A percentile compares a stretch with the other conserved stretches of the same genome.
Evolutionary conservation across 1,140 invertebrate species (phyloP).

Genomic region (Triops cancriformis): DNA sequence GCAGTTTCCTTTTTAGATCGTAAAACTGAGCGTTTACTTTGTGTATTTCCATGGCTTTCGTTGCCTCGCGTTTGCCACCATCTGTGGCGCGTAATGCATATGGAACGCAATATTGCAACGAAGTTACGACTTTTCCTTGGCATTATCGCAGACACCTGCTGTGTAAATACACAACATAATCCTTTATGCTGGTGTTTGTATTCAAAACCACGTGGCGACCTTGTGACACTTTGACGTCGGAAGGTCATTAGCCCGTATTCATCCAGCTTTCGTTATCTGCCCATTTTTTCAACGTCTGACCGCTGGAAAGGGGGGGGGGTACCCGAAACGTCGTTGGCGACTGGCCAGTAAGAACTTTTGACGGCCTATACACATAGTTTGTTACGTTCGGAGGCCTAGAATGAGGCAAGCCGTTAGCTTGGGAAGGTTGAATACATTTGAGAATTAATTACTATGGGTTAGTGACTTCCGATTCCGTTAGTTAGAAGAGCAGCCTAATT

Average conservation of each 20-base stretch:
- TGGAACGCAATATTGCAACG: background rate
- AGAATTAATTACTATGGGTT: background rate
- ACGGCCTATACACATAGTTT: background rate
- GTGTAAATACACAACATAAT: too few species aligned
- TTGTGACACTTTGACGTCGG: background rate
- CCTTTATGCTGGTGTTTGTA: background rate
- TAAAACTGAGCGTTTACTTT: too few species aligned
- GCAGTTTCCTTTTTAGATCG: too few species aligned
- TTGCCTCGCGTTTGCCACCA: too few species aligned
- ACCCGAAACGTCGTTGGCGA: background rate
- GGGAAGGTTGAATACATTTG: background rate
- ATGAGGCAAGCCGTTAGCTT: background rate
- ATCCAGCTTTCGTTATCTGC: background rate
- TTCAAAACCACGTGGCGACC: background rate
- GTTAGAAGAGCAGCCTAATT: background rate
- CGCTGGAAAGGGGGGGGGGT: background rate
- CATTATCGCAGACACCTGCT: background rate
- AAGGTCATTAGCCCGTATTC: background rate
- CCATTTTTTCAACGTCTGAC: background rate
- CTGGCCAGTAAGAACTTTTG: background rate
- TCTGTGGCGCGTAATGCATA: too few species aligned
- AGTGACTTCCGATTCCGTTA: background rate
- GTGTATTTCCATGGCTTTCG: too few species aligned
- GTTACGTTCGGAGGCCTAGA: background rate
- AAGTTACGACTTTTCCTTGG: background rate